Conservation (phyloP, 2,113 vertebrate genomes). For the Eidolon helvum region DNA sequence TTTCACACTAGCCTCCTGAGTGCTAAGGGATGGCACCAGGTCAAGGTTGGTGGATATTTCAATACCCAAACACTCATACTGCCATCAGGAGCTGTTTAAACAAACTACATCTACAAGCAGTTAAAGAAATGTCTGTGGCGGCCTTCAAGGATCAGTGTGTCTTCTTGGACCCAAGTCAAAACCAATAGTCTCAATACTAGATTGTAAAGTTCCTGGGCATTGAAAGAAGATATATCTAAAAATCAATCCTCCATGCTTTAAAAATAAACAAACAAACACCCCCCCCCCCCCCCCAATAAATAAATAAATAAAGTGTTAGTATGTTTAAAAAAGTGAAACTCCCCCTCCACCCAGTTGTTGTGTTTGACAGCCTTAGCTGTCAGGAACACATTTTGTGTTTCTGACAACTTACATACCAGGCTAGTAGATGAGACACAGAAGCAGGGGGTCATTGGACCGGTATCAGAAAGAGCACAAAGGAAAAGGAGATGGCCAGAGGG, state of each 20-base stretch:
- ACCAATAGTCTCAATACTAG: background rate
- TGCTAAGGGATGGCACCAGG: background rate
- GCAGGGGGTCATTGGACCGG: background rate
- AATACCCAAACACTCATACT: background rate
- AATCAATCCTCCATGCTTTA: background rate
- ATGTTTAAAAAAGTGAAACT: background rate
- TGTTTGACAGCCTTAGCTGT: background rate
- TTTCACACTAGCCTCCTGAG: background rate
- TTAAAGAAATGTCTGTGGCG: accelerated
- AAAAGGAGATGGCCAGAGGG: background rate
- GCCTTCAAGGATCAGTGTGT: background rate
- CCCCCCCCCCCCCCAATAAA: no score
- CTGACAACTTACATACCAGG: background rate
- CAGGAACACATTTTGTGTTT: background rate
- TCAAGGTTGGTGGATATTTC: background rate
- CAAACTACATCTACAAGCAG: background rate
- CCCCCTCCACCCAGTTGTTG: background rate
- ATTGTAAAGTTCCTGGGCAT: background rate
- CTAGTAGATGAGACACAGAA: background rate
- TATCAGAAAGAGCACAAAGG: background rate
- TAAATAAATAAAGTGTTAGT: background rate
- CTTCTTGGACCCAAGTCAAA: background rate
- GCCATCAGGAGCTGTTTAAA: background rate
- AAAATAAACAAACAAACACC: background rate
- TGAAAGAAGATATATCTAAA: background rate